These are phyloP conservation scores for Nannospalax galili DNA, from an alignment of 2,113 vertebrate species.

Conservation along the genomic window DNA sequence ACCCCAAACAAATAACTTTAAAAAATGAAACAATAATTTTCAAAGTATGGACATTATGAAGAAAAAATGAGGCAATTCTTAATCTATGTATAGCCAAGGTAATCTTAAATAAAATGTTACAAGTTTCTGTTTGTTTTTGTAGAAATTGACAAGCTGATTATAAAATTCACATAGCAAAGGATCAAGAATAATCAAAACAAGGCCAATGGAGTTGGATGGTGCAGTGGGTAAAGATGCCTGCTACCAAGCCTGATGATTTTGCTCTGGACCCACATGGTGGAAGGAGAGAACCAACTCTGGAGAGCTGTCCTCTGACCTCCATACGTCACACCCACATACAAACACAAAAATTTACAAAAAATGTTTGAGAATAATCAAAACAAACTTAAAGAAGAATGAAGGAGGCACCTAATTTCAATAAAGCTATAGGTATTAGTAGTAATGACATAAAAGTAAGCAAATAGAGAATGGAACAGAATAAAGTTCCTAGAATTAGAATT, in stretches of 20 bases:
- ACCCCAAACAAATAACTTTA: background rate
- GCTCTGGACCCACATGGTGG: too few relatives aligned
- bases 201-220: too few relatives aligned
- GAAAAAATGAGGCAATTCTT: background rate
- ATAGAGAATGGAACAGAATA: background rate
- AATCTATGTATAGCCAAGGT: background rate
- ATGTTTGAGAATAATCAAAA: background rate
- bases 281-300: too few relatives aligned
- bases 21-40: background rate
- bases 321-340: too few relatives aligned
- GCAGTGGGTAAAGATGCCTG: too few relatives aligned
- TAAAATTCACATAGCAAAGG: slow-evolving; percentile 16
- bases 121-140: background rate
- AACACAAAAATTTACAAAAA: too few relatives aligned
- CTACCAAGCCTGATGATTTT: too few relatives aligned
- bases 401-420: background rate
- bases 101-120: background rate
- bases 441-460: background rate
- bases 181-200: background rate
- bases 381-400: background rate
- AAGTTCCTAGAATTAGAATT: background rate
- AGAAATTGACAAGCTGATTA: background rate
- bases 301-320: too few relatives aligned
- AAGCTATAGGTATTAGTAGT: background rate
- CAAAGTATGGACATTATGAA: background rate